Base-by-base conservation (phyloP, 2,113 vertebrate species). In the Cinclus mexicanus region DNA sequence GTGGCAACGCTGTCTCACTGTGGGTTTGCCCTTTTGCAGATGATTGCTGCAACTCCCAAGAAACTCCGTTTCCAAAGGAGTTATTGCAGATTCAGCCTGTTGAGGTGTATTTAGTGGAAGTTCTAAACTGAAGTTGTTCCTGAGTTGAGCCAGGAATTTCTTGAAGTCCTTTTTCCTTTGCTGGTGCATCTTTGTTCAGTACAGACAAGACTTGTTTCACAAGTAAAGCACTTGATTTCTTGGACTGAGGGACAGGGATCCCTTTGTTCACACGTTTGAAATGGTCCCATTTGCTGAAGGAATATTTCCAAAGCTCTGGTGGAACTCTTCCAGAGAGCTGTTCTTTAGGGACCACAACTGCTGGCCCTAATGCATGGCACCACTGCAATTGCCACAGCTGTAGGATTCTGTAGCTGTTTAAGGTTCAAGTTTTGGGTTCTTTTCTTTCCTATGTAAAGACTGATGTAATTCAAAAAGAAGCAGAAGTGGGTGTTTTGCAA, bases 321-420 rank as follows among this genome's bases (percentile, higher is more conserved):
- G 31, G 78, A 70, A 14, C 25, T 28, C 18, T 22, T 47, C 6
- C 7, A 46, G n/a, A 21, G 35, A 90, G 4, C 4, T 49, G 5
- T 6, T 74, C 28, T 76, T 60, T 17, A 41, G 2, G 57, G 60
- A 70, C 10, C 61, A 42, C 42, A 33, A 0, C 22, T 46, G 18
- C 53, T 80, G 57, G 21, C 35, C 26, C 21, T 24, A 57, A 31
- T 41, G 20, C 70, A 37, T 1, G 3, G 12, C 16, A 55, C 14
- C 3, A 0, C 12, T 79, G 82, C 52, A 57, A 7, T 12, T 63
- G 31, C 50, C 20, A 47, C 0, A 0, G 35, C 18, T 76, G 46
- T 42, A 76, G 53, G 22, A 31, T 41, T 86, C 55, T 86, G 7
- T 42, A 50, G 10, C 23, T 33, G 8, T 15, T 83, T 1, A 11